These are phyloP conservation scores for Lepus townsendii DNA, from an alignment of 2,797 vertebrate genomes.

Conservation along the genomic window DNA sequence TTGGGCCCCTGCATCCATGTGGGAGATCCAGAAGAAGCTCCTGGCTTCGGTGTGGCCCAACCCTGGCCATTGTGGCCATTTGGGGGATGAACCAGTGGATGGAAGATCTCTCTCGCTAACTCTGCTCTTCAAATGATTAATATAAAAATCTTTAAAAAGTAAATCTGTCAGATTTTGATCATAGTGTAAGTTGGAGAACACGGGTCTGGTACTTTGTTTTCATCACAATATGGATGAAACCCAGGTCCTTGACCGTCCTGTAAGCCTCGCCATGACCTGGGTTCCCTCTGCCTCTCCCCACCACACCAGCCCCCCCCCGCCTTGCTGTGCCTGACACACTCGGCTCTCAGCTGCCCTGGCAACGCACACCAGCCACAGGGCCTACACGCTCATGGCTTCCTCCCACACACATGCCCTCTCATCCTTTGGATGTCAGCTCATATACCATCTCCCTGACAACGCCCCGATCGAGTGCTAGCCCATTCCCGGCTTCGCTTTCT, in stretches of 20 bases:
- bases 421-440: not conserved
- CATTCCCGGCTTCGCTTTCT: not conserved
- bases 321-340: fast-evolving
- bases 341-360: not conserved
- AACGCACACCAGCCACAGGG: not conserved
- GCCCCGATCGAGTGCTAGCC: too few relatives aligned
- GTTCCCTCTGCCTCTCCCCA: not conserved
- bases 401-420: too few relatives aligned
- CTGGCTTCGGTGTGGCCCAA: too few relatives aligned
- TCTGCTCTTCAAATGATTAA: too few relatives aligned
- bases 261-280: not conserved
- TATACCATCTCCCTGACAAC: not conserved
- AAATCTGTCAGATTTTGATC: not conserved
- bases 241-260: not conserved
- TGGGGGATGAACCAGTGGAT: too few relatives aligned
- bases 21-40: too few relatives aligned
- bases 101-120: too few relatives aligned
- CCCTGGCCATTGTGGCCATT: too few relatives aligned
- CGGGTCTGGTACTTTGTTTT: not conserved
- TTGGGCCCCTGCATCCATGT: too few relatives aligned
- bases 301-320: too few relatives aligned
- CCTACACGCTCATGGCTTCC: not conserved
- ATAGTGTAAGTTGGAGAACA: not conserved
- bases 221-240: not conserved
- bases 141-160: conserved; percentile 2